Percentiles rank a stretch among this genome's conserved stretches.
These are phyloP conservation scores for Epinephelus awoara DNA, from an alignment of 2,797 vertebrate genomes.

Conservation along the genomic window DNA sequence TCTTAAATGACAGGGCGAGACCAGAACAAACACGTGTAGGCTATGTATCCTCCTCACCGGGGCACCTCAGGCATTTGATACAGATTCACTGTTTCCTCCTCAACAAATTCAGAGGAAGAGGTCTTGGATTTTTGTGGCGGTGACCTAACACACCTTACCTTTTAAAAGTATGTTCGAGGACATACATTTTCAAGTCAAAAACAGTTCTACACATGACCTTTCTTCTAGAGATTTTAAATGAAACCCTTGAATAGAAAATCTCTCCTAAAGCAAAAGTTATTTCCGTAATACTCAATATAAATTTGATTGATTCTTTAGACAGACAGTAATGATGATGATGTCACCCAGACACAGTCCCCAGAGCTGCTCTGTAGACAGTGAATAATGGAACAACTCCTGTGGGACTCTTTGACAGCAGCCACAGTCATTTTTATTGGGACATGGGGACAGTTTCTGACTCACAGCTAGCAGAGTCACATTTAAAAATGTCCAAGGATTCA, in stretches of 20 bases:
- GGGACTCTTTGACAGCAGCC: slow-evolving; percentile 57
- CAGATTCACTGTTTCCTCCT: slow-evolving; percentile 3
- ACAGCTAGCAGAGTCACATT: slow-evolving; percentile 26
- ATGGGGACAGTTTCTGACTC: slow-evolving; percentile 29
- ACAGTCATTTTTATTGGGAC: slow-evolving; percentile 44
- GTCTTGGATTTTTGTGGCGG: background rate
- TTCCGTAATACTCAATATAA: background rate
- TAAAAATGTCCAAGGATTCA: slow-evolving; percentile 13
- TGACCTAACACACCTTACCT: background rate
- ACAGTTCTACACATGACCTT: slow-evolving; percentile 2
- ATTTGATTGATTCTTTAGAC: slow-evolving; percentile 17
- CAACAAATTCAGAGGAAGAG: background rate
- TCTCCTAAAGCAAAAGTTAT: background rate
- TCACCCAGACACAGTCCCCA: slow-evolving; percentile 42
- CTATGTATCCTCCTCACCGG: slow-evolving; percentile 5
- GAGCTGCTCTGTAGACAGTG: slow-evolving; percentile 52
- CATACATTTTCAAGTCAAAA: background rate
- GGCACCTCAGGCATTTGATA: background rate
- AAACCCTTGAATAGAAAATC: background rate
- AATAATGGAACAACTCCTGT: slow-evolving; percentile 66
- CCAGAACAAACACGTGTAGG: background rate
- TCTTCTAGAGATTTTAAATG: slow-evolving; percentile 11
- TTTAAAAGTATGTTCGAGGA: background rate
- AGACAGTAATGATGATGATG: slow-evolving; percentile 43
- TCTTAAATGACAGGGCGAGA: slow-evolving; percentile 10